Base-by-base conservation (phyloP, 2,113 vertebrate species). In the Psophia crepitans region DNA sequence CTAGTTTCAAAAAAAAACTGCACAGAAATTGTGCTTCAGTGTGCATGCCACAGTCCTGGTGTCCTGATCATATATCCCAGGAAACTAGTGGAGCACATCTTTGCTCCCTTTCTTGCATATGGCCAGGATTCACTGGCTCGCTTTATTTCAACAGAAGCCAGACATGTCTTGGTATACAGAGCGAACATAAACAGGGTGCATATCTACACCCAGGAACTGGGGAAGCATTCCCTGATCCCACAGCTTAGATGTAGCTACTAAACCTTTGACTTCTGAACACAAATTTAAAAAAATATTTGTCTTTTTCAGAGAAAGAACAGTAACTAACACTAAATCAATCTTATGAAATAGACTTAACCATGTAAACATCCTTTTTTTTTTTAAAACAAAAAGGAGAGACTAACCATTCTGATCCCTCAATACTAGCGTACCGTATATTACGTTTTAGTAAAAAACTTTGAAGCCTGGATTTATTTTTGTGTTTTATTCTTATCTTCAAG, bases 311-410 rank as follows among this genome's bases (percentile, higher is more conserved):
- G 69, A 80, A 97, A 94, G 71, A 95, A 95, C 37, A 97, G 94
- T 92, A 97, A 94, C 80, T 96, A 97, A 96, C 26, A 95, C 88
- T 96, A 89, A 77, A 49, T 46, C 77, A 93, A 91, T 53, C 48
- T 68, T 71, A 97, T 17, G 6, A 90, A 96, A 96, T 46, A 96
- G 56, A 91, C 54, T 85, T 95, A 44, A 86, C 13, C 64, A 91
- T 75, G 94, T 97, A 98, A 97, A 98, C 97, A 97, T 89, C 3
- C 28, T 88, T 56, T 82, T 91, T 56, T n/a, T 86, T 56, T 65
- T 65, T 12, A 28, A 51, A 73, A 96, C n/a, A n/a, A n/a, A n/a
- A n/a, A n/a, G n/a, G 79, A 88, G 37, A 95, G 12, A 83, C 69
- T 95, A 97, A 95, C 75, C 93, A 97, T 92, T 76, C 82, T 92